Conservation (phyloP, 2,113 vertebrate genomes). For the Strix aluco region DNA sequence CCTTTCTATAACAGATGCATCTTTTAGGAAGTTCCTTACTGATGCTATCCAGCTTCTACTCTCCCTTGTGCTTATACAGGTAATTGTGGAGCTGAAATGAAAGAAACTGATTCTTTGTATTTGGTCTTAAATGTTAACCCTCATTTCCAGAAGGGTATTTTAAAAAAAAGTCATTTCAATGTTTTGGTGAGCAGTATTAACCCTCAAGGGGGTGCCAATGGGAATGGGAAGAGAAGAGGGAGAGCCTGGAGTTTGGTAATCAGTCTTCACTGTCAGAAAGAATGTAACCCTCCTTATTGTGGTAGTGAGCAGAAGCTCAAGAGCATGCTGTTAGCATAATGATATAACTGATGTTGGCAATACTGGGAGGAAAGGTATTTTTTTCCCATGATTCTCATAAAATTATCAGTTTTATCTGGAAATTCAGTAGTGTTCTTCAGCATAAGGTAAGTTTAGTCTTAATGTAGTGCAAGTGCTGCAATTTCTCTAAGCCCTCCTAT, state of each 20-base stretch:
- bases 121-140: not conserved
- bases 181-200: not conserved
- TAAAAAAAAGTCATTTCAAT: not conserved
- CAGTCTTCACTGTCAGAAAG: not conserved
- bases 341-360: not conserved
- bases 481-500: not conserved
- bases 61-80: not conserved
- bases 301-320: not conserved
- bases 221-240: not conserved
- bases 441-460: not conserved
- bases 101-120: not conserved
- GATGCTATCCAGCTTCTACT: not conserved
- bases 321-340: not conserved
- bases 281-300: accelerated
- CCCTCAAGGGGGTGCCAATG: not conserved
- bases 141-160: not conserved
- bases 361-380: not conserved
- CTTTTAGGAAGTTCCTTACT: not conserved
- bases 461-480: not conserved
- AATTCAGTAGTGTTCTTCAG: not conserved
- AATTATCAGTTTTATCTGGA: not conserved
- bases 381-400: not conserved
- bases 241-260: not conserved
- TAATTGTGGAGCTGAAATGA: not conserved
- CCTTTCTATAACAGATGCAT: not conserved